A percentile compares a stretch with the other conserved stretches of the same genome.
phyloP scores from a whole-genome alignment of 2,113 vertebrate genomes.

The Plestiodon gilberti region DNA sequence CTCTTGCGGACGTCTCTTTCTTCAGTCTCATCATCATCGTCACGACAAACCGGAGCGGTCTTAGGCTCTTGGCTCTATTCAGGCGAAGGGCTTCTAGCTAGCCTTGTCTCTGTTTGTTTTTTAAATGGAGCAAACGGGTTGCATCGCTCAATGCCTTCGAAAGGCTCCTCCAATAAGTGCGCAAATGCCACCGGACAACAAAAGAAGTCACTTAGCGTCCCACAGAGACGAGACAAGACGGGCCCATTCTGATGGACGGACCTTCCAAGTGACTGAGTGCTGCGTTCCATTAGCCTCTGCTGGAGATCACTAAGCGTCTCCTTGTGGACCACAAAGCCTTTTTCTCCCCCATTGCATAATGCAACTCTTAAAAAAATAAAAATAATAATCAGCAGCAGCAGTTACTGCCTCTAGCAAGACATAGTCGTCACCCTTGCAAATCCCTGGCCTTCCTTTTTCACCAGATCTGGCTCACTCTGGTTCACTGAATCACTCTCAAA shows the following conservation, averaged over 20 bases:
- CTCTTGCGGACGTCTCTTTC: background rate
- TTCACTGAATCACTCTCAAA: background rate
- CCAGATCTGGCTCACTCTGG: background rate
- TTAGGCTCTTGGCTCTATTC: too few relatives aligned
- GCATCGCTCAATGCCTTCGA: rapidly evolving
- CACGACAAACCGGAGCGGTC: too few relatives aligned
- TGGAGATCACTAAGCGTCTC: conserved; percentile 12
- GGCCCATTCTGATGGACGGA: background rate
- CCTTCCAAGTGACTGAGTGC: conserved; percentile 22
- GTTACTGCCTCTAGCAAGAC: conserved; percentile 22
- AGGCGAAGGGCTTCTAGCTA: rapidly evolving
- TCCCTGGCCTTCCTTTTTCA: conserved; percentile 10
- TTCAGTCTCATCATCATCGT: background rate
- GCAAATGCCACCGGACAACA: background rate
- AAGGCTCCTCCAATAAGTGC: background rate
- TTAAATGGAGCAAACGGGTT: background rate
- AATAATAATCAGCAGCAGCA: background rate
- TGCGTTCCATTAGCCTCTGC: conserved; percentile 26
- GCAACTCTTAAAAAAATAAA: conserved; percentile 31
- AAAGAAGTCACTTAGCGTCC: background rate
- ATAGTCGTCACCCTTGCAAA: background rate
- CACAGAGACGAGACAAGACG: background rate
- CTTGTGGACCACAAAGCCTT: rapidly evolving
- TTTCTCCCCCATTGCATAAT: conserved; percentile 12
- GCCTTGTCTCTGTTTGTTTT: background rate